Base-by-base conservation (phyloP, 1,140 invertebrate species). In the Pseudomyrmex sp. region DNA sequence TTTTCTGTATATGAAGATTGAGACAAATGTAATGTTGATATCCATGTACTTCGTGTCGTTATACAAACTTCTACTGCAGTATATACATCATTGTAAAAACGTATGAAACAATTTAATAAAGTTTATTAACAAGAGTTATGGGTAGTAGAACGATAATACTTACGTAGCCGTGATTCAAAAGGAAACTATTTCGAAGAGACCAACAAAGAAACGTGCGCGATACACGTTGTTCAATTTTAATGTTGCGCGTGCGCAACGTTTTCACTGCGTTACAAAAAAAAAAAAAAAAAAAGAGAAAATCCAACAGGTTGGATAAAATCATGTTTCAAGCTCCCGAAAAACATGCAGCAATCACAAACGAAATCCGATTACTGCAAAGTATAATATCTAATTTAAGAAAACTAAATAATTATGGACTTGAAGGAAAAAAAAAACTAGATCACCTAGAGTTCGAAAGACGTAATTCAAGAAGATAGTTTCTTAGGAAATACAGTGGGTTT, bases 81-180 rank as follows among this genome's bases (percentile, higher is more conserved):
- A 54, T 66, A 85, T 15, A 66, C 46, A 23, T 68, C 26, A 88
- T 82, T 77, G 61, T 85, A 77, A 84, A 77, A 61, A 56, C 62
- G 35, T 72, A 82, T 50, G 59, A 44, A 82, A 84, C 20, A 56
- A 18, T 88, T 87, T 83, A 70, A 62, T 84, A 80, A 86, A 88
- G 65, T 52, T 35, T 35, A 35, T 35, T 35, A 35, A 35, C 35
- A 35, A 35, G 4, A 35, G 35, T 35, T 35, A 7, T 35, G 5
- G 5, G 1, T 35, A 7, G 35, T 35, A 35, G 5, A 50, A 18
- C 44, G 1, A 75, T 48, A 74, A 48, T 74, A 74, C 58, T 74
- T 44, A 62, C 72, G 9, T 59, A 9, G 15, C 44, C 44, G 15
- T 48, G 20, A 48, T 20, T 74, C 13, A 20, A n/a, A 15, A 7